Conservation (phyloP, 2,797 vertebrate genomes). For the Phrynocephalus vlangalii region DNA sequence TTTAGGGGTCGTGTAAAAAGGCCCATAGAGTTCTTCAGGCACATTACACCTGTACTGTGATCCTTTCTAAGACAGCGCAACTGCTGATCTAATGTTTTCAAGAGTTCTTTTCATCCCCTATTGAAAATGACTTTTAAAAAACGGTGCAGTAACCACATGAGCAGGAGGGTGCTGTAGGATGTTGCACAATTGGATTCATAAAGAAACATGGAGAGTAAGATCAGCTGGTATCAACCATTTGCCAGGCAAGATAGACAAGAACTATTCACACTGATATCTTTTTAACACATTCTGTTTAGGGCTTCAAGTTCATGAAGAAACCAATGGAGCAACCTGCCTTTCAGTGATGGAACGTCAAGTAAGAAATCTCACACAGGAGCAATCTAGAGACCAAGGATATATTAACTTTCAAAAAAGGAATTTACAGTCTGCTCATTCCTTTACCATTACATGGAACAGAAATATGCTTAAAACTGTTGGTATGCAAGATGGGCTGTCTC, state of each 20-base stretch:
- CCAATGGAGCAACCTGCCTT: neutral
- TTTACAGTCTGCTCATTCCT: slow-evolving; percentile 35
- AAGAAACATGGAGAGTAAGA: neutral
- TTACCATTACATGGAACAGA: slow-evolving; percentile 26
- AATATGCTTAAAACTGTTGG: neutral
- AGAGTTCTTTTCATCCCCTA: too few relatives aligned
- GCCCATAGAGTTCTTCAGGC: too few relatives aligned
- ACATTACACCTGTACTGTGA: too few relatives aligned
- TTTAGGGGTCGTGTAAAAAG: too few relatives aligned
- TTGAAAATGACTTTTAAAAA: neutral
- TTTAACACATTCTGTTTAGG: neutral
- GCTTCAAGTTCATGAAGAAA: neutral
- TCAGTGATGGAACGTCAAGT: neutral
- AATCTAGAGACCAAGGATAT: slow-evolving; percentile 42
- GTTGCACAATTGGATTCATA: neutral
- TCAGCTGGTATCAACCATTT: neutral
- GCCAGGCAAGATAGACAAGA: neutral
- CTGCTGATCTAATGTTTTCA: too few relatives aligned
- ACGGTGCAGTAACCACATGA: neutral
- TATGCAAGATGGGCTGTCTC: slow-evolving; percentile 12
- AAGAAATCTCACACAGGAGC: neutral
- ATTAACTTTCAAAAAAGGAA: slow-evolving; percentile 26
- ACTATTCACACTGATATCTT: neutral
- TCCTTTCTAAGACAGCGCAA: too few relatives aligned
- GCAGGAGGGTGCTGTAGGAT: neutral